Percentiles rank a stretch among this genome's conserved stretches.
Conservation (phyloP, 1,140 invertebrate genomes). For the Aphelenchoides fujianensis region DNA sequence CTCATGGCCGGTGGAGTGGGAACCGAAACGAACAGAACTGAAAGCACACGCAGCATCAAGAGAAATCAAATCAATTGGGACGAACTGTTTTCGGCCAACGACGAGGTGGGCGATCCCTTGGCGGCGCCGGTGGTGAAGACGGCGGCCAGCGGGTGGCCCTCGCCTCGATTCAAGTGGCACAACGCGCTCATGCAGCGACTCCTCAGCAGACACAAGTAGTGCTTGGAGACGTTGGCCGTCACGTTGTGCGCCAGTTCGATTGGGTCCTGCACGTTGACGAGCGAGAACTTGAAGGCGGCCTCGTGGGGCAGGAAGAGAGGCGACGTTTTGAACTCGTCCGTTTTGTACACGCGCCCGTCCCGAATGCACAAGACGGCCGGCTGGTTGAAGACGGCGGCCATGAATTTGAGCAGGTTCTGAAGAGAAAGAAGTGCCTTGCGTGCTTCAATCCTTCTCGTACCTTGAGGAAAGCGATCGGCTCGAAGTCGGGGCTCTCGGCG, state of each 20-base stretch:
- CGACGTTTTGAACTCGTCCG: not conserved
- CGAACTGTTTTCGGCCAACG: not conserved
- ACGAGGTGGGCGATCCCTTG: not conserved
- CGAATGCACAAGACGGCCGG: not conserved
- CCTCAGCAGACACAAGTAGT: constrained; percentile 22
- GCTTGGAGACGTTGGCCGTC: constrained; percentile 28
- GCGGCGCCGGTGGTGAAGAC: not conserved
- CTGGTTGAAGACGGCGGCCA: constrained; percentile 4
- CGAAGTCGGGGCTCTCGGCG: not conserved
- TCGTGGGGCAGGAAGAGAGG: not conserved
- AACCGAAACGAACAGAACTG: too few species aligned
- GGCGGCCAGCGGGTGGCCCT: not conserved
- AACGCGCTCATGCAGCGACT: constrained; percentile 29
- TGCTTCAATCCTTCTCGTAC: too few species aligned
- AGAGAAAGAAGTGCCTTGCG: not conserved
- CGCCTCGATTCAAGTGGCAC: not conserved
- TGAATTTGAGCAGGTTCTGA: constrained; percentile 12
- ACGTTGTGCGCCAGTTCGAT: constrained; percentile 46
- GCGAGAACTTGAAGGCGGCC: constrained; percentile 29
- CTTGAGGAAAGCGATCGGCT: not conserved
- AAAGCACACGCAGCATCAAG: too few species aligned
- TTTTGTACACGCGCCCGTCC: not conserved
- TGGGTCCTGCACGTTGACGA: constrained; percentile 45
- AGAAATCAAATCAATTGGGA: not conserved
- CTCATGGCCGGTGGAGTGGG: too few species aligned